These are phyloP conservation scores for Drosophila kokeensis DNA, from an alignment of 2,888 invertebrate genomes.

Conservation along the genomic window DNA sequence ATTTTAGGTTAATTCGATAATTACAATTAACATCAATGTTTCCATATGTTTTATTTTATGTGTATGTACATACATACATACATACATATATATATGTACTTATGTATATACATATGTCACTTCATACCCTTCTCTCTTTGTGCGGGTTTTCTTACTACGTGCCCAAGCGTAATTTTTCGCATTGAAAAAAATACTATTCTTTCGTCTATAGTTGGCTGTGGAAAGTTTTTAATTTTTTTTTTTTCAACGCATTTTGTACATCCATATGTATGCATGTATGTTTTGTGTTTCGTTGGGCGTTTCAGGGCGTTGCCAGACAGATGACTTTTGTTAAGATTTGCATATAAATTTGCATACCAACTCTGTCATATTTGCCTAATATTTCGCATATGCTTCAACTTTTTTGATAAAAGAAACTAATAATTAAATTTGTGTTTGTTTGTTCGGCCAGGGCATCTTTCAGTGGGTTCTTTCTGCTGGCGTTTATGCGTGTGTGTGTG, in stretches of 20 bases:
- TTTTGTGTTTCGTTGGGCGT: constrained; percentile 3
- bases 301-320: constrained; percentile 43
- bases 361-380: not conserved
- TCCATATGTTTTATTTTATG: not conserved
- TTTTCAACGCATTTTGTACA: not conserved
- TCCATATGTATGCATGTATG: not conserved
- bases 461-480: not conserved
- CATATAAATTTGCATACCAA: constrained; percentile 19
- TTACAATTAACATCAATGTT: not conserved
- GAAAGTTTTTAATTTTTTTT: constrained; percentile 1
- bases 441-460: constrained; percentile 1
- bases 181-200: constrained; percentile 1
- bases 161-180: constrained; percentile 1
- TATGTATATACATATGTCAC: too few species aligned
- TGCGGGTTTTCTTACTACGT: not conserved
- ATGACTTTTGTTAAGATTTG: constrained; percentile 30
- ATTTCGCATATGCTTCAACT: not conserved
- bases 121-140: not conserved
- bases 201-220: not conserved
- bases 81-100: not conserved
- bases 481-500: constrained; percentile 2
- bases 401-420: constrained; percentile 1
- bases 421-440: constrained; percentile 11
- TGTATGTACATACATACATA: constrained; percentile 2
- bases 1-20: not conserved